phyloP scores from a whole-genome alignment of 2,113 vertebrate species.

The Propithecus coquereli region DNA sequence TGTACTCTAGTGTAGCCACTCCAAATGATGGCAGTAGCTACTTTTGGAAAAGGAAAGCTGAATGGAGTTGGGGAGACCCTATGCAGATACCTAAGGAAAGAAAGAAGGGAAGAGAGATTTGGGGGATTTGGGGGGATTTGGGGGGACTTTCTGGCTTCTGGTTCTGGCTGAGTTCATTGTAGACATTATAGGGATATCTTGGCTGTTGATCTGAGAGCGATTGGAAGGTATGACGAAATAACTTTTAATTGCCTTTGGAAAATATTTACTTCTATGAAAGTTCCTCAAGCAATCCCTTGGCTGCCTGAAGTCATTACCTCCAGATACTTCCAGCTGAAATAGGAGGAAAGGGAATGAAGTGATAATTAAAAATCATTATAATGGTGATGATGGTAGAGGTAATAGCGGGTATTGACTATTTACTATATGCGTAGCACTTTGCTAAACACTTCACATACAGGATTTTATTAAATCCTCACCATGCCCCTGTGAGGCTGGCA shows the following conservation, averaged over 20 bases:
- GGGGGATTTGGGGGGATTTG: neutral
- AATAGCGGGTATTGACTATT: neutral
- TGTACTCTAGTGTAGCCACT: neutral
- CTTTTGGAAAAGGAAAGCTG: neutral
- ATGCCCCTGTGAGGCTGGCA: no score
- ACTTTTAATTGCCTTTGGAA: slow-evolving; percentile 31
- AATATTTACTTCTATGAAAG: slow-evolving; percentile 1
- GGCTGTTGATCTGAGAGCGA: neutral
- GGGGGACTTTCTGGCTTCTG: neutral
- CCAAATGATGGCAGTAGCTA: neutral
- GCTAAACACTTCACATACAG: neutral
- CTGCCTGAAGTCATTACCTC: neutral
- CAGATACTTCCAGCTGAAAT: neutral
- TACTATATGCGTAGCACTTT: neutral
- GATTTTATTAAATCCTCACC: neutral
- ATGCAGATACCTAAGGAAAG: neutral
- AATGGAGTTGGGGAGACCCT: neutral
- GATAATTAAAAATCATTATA: slow-evolving; percentile 29
- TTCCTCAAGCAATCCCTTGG: neutral
- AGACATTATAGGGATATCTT: neutral
- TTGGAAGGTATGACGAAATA: neutral
- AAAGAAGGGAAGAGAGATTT: neutral
- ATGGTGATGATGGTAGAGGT: neutral
- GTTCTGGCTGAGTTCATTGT: neutral
- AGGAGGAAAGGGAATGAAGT: slow-evolving; percentile 25